Evolutionary conservation across 2,888 invertebrate genomes (phyloP).

Genomic region (Rhodophaea formosa): DNA sequence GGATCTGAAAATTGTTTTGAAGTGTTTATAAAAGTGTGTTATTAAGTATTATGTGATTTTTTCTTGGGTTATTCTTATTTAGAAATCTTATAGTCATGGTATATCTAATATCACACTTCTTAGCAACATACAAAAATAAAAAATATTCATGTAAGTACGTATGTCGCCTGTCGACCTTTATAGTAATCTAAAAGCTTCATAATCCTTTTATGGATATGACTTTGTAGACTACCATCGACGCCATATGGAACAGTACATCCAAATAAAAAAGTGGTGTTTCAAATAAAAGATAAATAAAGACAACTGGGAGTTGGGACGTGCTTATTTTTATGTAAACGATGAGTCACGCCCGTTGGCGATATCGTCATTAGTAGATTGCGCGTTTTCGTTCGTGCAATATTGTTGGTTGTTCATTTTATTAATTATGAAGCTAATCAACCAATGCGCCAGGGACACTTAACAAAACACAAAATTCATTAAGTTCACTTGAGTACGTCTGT

Average conservation of each 20-base stretch:
- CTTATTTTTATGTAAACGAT: constrained; percentile 26
- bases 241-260: constrained; percentile 72
- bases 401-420: constrained; percentile 4
- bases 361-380: constrained; percentile 17
- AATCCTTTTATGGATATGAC: constrained; percentile 69
- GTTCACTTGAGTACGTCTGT: no score
- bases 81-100: background rate
- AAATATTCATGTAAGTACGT: background rate
- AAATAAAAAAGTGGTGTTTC: constrained; percentile 37
- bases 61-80: no score
- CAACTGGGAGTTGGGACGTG: constrained; percentile 21
- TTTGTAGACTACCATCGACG: constrained; percentile 54
- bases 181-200: constrained; percentile 59
- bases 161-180: constrained; percentile 2
- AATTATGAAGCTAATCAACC: background rate
- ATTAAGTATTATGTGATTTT: no score
- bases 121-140: background rate
- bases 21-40: no score
- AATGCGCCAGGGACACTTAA: no score
- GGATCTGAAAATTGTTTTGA: no score
- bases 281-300: constrained; percentile 21
- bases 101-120: background rate
- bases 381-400: constrained; percentile 28
- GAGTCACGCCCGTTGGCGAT: constrained; percentile 17
- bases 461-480: no score